Percentiles rank a stretch among this genome's conserved stretches.
Evolutionary conservation across 2,888 invertebrate genomes (phyloP).

Genomic region (Ypsolopha scabrella): DNA sequence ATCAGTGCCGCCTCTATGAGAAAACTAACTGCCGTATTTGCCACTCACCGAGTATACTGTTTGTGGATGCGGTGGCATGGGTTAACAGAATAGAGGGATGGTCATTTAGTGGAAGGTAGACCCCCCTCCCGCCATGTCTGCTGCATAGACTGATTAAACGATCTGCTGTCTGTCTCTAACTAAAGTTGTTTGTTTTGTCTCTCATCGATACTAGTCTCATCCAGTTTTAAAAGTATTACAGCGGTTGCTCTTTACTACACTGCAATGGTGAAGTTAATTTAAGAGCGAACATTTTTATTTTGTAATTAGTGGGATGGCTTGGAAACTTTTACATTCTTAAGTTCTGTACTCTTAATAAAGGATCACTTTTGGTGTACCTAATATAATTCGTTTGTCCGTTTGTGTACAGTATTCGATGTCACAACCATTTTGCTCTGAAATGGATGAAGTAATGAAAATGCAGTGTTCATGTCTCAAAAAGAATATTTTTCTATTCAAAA

Average conservation of each 20-base stretch:
- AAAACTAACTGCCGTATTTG: slow-evolving; percentile 17
- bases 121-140: slow-evolving; percentile 35
- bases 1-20: slow-evolving; percentile 24
- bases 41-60: slow-evolving; percentile 58
- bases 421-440: no score
- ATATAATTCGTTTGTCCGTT: no score
- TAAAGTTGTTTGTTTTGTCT: slow-evolving; percentile 46
- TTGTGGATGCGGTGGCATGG: slow-evolving; percentile 65
- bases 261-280: background rate
- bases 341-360: no score
- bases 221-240: slow-evolving; percentile 11
- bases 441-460: no score
- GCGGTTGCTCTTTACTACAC: background rate
- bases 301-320: no score
- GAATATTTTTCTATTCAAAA: no score
- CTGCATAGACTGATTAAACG: slow-evolving; percentile 63
- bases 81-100: slow-evolving; percentile 62
- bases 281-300: background rate
- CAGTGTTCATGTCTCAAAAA: no score
- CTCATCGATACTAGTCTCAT: slow-evolving; percentile 26
- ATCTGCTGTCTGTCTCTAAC: slow-evolving; percentile 44
- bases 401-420: no score
- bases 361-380: no score
- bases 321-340: no score
- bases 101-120: slow-evolving; percentile 63